These are phyloP conservation scores for Platycheirus rosarum DNA, from an alignment of 2,888 invertebrate species.

Conservation along the genomic window DNA sequence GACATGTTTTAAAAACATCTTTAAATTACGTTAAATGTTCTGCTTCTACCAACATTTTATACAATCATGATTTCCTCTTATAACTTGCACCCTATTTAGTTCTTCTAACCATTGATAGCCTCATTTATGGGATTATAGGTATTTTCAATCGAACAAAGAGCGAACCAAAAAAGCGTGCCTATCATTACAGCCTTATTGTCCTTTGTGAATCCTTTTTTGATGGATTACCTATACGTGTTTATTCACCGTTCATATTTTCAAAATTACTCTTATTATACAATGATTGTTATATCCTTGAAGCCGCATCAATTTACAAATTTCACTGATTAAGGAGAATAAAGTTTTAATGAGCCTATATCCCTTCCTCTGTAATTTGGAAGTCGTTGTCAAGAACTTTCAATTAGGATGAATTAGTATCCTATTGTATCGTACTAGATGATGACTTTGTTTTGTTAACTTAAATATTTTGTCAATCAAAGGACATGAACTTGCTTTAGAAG, in stretches of 20 bases:
- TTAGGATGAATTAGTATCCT: conserved; percentile 9
- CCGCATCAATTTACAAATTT: conserved; percentile 27
- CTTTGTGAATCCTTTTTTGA: conserved; percentile 26
- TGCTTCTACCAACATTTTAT: too few species aligned
- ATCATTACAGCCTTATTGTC: conserved; percentile 21
- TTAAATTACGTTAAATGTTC: too few species aligned
- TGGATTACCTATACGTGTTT: conserved; percentile 10
- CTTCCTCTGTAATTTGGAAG: not conserved
- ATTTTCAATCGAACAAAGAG: not conserved
- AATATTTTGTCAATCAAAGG: too few species aligned
- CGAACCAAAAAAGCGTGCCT: conserved; percentile 9
- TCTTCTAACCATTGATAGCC: conserved; percentile 23
- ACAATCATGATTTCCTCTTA: too few species aligned
- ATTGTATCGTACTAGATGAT: not conserved
- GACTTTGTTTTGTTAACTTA: too few species aligned
- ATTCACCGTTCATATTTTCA: not conserved
- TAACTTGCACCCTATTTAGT: not conserved
- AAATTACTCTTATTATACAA: conserved; percentile 18
- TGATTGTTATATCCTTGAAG: conserved; percentile 21
- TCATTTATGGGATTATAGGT: conserved; percentile 16
- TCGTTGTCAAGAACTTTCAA: conserved; percentile 7
- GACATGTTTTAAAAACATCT: too few species aligned
- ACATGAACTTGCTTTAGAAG: too few species aligned
- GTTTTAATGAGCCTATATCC: conserved; percentile 19
- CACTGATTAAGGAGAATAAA: conserved; percentile 21